Conservation (phyloP, 2,113 vertebrate genomes). For the Cyphomyrus plagiostoma region DNA sequence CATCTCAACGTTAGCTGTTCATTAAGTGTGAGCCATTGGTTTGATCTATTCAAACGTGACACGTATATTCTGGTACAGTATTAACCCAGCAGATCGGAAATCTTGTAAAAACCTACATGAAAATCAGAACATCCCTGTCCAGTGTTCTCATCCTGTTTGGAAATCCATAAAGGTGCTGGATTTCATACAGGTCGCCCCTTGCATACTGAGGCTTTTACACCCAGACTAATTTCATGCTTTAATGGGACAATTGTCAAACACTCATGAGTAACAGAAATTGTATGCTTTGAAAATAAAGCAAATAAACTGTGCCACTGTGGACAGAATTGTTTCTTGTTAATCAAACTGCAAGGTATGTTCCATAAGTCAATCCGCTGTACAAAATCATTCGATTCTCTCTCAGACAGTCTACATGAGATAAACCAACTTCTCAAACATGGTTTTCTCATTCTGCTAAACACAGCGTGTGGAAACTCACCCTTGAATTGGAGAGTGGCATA, state of each 20-base stretch:
- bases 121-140: not conserved
- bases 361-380: not conserved
- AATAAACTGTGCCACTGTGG: constrained; percentile 13
- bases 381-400: not conserved
- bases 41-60: not conserved
- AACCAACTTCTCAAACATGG: not conserved
- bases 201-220: not conserved
- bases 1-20: not conserved
- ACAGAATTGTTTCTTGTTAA: constrained; percentile 8
- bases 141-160: not conserved
- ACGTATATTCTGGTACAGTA: not conserved
- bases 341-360: not conserved
- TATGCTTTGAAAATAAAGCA: constrained; percentile 2
- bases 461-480: not conserved
- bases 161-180: not conserved
- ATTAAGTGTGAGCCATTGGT: not conserved
- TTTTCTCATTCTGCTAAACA: not conserved
- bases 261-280: not conserved
- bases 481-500: not conserved
- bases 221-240: constrained; percentile 7
- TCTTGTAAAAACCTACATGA: not conserved
- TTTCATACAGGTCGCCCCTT: not conserved
- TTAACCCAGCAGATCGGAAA: not conserved
- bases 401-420: not conserved
- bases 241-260: constrained; percentile 3